A percentile compares a stretch with the other conserved stretches of the same genome.
Evolutionary conservation across 2,888 invertebrate genomes (phyloP).

Genomic region (Polyommatus iphigenia): DNA sequence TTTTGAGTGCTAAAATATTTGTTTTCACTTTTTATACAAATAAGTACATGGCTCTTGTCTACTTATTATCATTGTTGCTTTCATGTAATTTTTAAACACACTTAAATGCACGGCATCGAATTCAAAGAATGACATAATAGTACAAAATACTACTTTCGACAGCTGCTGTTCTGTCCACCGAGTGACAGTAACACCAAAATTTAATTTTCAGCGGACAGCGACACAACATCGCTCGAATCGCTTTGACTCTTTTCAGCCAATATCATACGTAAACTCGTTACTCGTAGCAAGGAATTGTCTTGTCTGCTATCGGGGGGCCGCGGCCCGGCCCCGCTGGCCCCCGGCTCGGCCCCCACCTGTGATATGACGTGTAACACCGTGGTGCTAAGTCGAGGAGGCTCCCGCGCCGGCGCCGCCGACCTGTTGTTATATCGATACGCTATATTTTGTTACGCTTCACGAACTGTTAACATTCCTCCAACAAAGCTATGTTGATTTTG

Average conservation of each 20-base stretch:
- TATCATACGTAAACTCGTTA: neutral
- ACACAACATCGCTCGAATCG: neutral
- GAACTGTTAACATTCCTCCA: conserved; percentile 78
- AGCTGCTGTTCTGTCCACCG: neutral
- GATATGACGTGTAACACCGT: conserved; percentile 57
- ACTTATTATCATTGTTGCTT: neutral
- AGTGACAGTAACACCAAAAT: neutral
- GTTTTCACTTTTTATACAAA: neutral
- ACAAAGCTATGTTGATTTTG: conserved; percentile 75
- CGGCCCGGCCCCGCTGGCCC: neutral
- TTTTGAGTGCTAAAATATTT: conserved; percentile 15
- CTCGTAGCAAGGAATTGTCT: neutral
- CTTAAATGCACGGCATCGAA: neutral
- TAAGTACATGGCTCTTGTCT: neutral
- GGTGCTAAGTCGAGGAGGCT: conserved; percentile 73
- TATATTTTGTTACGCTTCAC: conserved; percentile 69
- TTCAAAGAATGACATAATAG: neutral
- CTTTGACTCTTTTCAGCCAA: neutral
- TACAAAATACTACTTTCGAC: neutral
- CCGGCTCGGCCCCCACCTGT: conserved; percentile 47
- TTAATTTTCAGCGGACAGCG: neutral
- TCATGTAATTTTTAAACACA: neutral
- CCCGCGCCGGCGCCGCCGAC: conserved; percentile 67
- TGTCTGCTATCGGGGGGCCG: neutral
- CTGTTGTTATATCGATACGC: conserved; percentile 67